phyloP scores from a whole-genome alignment of 2,113 vertebrate genomes.

The Melospiza georgiana region DNA sequence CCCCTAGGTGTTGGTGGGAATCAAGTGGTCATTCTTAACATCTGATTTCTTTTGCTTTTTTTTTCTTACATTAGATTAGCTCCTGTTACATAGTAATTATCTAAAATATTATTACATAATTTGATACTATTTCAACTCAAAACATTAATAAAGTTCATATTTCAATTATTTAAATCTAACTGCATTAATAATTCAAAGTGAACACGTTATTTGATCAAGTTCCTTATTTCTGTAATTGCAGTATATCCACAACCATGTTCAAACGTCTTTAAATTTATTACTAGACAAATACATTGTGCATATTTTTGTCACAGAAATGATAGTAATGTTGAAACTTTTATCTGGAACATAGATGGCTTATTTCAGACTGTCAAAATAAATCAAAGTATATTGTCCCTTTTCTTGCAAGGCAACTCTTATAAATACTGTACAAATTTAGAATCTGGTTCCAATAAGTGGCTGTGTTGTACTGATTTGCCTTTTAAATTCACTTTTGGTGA shows the following conservation, averaged over 20 bases:
- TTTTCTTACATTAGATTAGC: conserved; percentile 38
- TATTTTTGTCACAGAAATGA: neutral
- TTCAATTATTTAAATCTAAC: conserved; percentile 42
- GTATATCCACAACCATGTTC: neutral
- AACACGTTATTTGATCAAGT: neutral
- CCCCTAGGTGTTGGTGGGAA: neutral
- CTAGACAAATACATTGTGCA: neutral
- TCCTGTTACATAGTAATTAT: conserved; percentile 51
- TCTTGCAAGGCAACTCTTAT: neutral
- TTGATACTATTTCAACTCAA: conserved; percentile 57
- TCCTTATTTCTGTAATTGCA: neutral
- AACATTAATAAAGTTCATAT: conserved; percentile 48
- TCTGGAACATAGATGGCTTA: neutral
- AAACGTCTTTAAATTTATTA: neutral
- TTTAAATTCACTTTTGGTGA: neutral
- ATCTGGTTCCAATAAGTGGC: neutral
- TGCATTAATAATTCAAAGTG: neutral
- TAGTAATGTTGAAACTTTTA: neutral
- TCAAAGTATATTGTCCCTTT: neutral
- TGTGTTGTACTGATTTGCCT: neutral
- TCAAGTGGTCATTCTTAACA: neutral
- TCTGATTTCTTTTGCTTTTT: neutral
- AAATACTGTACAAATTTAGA: neutral
- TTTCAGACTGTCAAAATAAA: neutral
- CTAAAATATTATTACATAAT: conserved; percentile 21